A percentile compares a stretch with the other conserved stretches of the same genome.
Evolutionary conservation across 2,797 vertebrate species (phyloP).

Genomic region (Lagocephalus sceleratus): DNA sequence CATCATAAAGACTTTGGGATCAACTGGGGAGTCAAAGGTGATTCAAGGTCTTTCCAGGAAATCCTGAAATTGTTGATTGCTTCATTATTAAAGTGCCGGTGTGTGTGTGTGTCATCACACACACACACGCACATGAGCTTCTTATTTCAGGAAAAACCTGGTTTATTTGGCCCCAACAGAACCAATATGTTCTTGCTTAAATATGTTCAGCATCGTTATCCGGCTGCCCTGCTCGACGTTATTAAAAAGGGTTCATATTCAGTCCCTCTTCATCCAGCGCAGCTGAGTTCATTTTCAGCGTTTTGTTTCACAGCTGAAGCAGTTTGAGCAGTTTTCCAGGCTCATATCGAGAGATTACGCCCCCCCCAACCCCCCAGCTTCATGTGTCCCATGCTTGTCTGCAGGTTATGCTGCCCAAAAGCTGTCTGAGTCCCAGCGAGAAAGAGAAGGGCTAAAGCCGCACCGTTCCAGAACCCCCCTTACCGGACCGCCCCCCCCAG

Average conservation of each 20-base stretch:
- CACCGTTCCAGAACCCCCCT: conserved; percentile 46
- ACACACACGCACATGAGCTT: too few species aligned
- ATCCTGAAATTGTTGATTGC: conserved; percentile 18
- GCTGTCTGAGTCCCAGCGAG: conserved; percentile 80
- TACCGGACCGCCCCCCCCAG: conserved; percentile 41
- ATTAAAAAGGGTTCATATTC: neutral
- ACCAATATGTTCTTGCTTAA: neutral
- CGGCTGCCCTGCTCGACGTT: neutral
- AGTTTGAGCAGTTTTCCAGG: neutral
- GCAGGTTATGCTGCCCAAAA: conserved; percentile 84
- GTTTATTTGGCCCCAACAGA: neutral
- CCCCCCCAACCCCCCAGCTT: conserved; percentile 2
- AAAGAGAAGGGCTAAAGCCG: conserved; percentile 82
- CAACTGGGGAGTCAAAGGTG: neutral
- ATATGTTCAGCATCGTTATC: neutral
- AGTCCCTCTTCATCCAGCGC: neutral
- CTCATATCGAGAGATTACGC: conserved; percentile 18
- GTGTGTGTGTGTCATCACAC: neutral
- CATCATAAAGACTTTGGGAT: neutral
- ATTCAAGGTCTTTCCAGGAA: conserved; percentile 13
- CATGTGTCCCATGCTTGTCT: conserved; percentile 15
- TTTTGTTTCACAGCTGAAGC: neutral
- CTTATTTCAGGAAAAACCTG: neutral
- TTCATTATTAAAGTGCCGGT: neutral
- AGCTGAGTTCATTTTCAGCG: neutral